Evolutionary conservation across 2,888 invertebrate species (phyloP), one percentile per base, ranked within the genome.

Genomic region (Vanessa cardui): DNA sequence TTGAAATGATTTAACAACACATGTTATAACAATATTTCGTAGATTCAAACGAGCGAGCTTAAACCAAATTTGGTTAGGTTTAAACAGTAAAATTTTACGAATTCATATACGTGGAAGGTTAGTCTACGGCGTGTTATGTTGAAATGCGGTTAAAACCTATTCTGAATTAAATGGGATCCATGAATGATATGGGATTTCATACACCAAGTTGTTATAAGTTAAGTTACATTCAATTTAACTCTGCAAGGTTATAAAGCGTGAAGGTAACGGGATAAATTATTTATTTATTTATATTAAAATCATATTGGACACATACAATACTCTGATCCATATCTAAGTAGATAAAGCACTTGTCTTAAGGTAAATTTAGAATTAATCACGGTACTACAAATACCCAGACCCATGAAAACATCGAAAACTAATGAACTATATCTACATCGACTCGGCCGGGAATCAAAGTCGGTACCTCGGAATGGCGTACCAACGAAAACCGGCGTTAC

Each of bases 41-140:
- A 31, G 31, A 54, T 54, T 16, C 26, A 54, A 26, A 54, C 52
- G 52, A 16, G 31, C 50, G 44, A 60, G 49, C 31, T 58, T 62
- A 61, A 69, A 68, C 64, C 64, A 31, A 70, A 70, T 60, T 67
- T 12, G 68, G 70, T 62, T 62, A 56, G 64, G 56, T 67, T 64
- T 70, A 68, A 68, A 66, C 66, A 66, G 66, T n/a, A 62, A 62
- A 58, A 58, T 62, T 66, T 66, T 62, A 66, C 62, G 54, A 49
- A 66, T 66, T 66, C 66, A 66, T 58, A 62, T 15, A 12, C 50
- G 21, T n/a, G 49, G 18, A 49, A 49, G 49, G 20, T 49, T 49
- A 50, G 50, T 50, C 26, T 50, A 50, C 50, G 50, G 20, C 26
- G 9, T 50, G 21, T 21, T 21, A 21, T 50, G 50, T 50, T 50